Evolutionary conservation across 2,113 vertebrate genomes (phyloP).

Genomic region (Oxygymnocypris stewartii): DNA sequence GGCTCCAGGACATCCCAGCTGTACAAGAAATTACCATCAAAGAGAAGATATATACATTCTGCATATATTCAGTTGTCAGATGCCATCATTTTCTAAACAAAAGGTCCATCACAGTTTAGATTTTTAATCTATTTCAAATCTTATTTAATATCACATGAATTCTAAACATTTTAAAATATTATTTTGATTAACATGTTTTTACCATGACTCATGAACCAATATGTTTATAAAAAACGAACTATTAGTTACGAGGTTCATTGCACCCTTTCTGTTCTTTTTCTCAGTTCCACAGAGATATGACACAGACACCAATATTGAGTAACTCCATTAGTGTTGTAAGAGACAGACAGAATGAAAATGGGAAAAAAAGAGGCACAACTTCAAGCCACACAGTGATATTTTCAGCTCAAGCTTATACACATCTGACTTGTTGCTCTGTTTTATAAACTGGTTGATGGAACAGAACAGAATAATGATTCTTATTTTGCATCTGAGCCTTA

Average conservation of each 20-base stretch:
- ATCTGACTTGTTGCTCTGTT: conserved; percentile 16
- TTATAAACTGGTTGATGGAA: neutral
- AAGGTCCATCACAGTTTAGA: neutral
- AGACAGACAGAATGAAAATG: neutral
- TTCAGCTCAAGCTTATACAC: neutral
- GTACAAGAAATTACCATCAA: neutral
- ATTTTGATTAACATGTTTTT: neutral
- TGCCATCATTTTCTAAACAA: neutral
- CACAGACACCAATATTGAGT: neutral
- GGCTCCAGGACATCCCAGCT: neutral
- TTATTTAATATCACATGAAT: neutral
- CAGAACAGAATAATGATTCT: conserved; percentile 20
- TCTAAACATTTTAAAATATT: neutral
- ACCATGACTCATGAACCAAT: neutral
- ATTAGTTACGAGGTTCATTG: neutral
- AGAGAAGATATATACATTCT: neutral
- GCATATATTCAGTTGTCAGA: neutral
- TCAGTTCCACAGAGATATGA: neutral
- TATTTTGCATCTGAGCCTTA: conserved; percentile 42
- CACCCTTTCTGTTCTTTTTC: neutral
- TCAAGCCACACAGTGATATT: neutral
- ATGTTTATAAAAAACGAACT: neutral
- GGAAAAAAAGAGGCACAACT: conserved; percentile 5
- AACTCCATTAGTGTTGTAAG: neutral
- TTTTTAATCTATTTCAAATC: neutral